These are phyloP conservation scores for Salvelinus alpinus DNA, from an alignment of 2,113 vertebrate species.

Conservation along the genomic window DNA sequence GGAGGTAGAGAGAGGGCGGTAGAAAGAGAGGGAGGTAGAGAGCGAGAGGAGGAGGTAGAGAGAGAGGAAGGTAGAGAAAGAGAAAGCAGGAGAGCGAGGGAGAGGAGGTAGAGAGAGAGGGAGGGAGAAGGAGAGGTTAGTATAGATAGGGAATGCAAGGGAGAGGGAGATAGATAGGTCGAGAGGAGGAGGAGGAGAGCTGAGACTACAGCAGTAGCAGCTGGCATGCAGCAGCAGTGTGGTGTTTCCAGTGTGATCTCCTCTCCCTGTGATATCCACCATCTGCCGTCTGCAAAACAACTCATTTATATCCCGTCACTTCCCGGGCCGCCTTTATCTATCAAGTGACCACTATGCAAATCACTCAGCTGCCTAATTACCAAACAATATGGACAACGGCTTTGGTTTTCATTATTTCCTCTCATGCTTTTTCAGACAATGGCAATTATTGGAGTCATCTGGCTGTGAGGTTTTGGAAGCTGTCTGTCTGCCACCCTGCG, in stretches of 20 bases:
- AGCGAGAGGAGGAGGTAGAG: constrained; percentile 24
- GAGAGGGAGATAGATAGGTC: constrained; percentile 33
- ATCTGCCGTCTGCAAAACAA: constrained; percentile 94
- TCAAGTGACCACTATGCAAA: constrained; percentile 85
- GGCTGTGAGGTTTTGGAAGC: constrained; percentile 25
- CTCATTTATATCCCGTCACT: constrained; percentile 84
- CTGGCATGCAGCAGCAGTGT: constrained; percentile 82
- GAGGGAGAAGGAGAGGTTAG: constrained; percentile 16
- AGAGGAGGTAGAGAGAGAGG: constrained; percentile 11
- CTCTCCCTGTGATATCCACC: constrained; percentile 83
- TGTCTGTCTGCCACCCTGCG: constrained; percentile 30
- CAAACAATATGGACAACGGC: constrained; percentile 66
- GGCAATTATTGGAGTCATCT: constrained; percentile 37
- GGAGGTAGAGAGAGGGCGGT: constrained; percentile 28
- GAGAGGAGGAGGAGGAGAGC: constrained; percentile 36
- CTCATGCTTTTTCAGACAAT: constrained; percentile 38
- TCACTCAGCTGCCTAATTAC: constrained; percentile 76
- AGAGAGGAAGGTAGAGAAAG: too few species aligned
- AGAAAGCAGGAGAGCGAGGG: not conserved
- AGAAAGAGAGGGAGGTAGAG: constrained; percentile 30
- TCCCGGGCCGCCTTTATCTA: constrained; percentile 78
- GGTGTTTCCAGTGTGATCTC: constrained; percentile 67
- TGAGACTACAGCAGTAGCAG: constrained; percentile 77
- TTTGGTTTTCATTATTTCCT: constrained; percentile 61
- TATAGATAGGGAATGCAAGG: constrained; percentile 7